Evolutionary conservation across 2,888 invertebrate genomes (phyloP), one percentile per base, ranked within the genome.

Genomic region (Coelogynopora nodosa): DNA sequence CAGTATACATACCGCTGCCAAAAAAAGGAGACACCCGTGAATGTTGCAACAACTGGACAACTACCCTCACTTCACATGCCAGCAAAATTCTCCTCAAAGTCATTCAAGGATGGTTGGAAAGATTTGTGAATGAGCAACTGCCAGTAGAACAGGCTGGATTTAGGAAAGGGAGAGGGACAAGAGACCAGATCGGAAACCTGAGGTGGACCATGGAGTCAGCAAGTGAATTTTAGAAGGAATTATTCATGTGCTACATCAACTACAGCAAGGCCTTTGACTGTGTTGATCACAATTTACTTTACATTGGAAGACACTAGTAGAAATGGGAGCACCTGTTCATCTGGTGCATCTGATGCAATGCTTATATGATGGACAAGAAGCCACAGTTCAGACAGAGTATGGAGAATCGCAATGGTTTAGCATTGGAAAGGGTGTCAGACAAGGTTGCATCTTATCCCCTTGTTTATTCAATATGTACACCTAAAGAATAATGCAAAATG

Each of bases 231-330:
- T 2, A 23, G 74, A 13, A 74, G 27, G 18, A 74, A 74, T 2
- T 74, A 5, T 74, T 74, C n/a, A n/a, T n/a, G 2, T 74, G 74
- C 23, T 74, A 23, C 23, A 74, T 74, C 74, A 74, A 74, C 74
- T 74, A 74, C 74, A 74, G 74, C 23, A 74, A 74, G 23, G 74
- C 74, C 27, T 74, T 74, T 74, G 74, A 74, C 27, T 74, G 74
- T 23, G 74, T 74, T 74, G 74, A 74, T 26, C 74, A 74, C 23
- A 74, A 74, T 23, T 2, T 13, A 13, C 74, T 74, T 5, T n/a
- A n/a, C n/a, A n/a, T n/a, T 13, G 74, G 23, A 74, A 23, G 18
- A 26, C 74, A 5, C 5, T 74, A 23, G 23, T 5, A 74, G 27
- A 74, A 13, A 74, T 74, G 5, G 74, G 74, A 23, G 23, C 23